phyloP scores from a whole-genome alignment of 2,113 vertebrate species.

The Elaphurus davidianus region DNA sequence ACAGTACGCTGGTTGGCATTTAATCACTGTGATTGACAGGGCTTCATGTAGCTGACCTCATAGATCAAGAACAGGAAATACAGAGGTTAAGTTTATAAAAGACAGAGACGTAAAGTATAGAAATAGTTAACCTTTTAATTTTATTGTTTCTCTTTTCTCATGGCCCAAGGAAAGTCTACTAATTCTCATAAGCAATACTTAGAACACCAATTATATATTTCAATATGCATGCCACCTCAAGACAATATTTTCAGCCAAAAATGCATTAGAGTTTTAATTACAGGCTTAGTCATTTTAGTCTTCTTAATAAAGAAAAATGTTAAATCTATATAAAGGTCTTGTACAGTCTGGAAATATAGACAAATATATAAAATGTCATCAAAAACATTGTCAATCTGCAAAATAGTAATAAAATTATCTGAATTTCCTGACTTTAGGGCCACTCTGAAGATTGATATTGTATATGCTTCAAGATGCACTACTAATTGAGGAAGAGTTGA shows the following conservation, averaged over 20 bases:
- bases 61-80: background rate
- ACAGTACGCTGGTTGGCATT: background rate
- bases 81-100: background rate
- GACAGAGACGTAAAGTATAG: background rate
- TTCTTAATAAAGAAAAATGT: background rate
- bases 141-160: background rate
- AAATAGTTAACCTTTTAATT: background rate
- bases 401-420: constrained; percentile 6
- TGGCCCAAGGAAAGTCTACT: background rate
- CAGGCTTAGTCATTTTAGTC: background rate
- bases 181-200: background rate
- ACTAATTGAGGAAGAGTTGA: background rate
- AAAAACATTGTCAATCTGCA: background rate
- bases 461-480: background rate
- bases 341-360: background rate
- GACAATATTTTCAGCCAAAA: constrained; percentile 1
- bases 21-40: background rate
- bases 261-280: background rate
- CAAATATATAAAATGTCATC: background rate
- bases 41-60: background rate
- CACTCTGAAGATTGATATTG: background rate
- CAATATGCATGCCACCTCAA: background rate
- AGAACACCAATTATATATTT: background rate
- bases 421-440: background rate
- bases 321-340: background rate